A percentile compares a stretch with the other conserved stretches of the same genome.
These are phyloP conservation scores for Megalopta genalis DNA, from an alignment of 1,140 invertebrate genomes.

Conservation along the genomic window DNA sequence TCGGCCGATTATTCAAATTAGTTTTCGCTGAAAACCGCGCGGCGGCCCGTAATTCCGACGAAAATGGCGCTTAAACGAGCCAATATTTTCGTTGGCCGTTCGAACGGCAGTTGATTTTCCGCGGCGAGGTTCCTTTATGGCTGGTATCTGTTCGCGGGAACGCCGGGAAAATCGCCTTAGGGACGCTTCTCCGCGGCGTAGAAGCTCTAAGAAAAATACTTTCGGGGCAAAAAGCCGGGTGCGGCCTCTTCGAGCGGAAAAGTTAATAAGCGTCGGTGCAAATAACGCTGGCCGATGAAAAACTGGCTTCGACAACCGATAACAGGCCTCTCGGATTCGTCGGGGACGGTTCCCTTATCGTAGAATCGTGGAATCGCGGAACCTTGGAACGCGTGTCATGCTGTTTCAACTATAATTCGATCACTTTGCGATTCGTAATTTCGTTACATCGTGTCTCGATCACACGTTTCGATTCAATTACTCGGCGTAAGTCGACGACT, in stretches of 20 bases:
- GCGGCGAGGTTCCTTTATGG: not conserved
- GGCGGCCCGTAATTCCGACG: not conserved
- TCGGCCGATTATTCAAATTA: not conserved
- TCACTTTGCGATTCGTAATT: too few species aligned
- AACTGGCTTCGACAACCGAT: not conserved
- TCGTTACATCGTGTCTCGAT: too few species aligned
- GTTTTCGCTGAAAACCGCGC: not conserved
- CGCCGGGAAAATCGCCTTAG: constrained; percentile 14
- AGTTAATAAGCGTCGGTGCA: constrained; percentile 22
- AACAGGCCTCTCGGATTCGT: too few species aligned
- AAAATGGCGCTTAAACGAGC: constrained; percentile 34
- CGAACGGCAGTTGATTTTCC: constrained; percentile 12
- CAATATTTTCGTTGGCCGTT: constrained; percentile 30
- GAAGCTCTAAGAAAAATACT: not conserved
- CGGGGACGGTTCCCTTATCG: too few species aligned
- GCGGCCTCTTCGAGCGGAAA: not conserved
- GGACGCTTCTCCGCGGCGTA: not conserved
- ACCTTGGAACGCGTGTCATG: too few species aligned
- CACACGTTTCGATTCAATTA: too few species aligned
- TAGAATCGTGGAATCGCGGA: too few species aligned
- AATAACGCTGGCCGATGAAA: not conserved
- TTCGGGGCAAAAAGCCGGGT: not conserved
- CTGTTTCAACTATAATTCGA: too few species aligned
- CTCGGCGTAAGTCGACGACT: too few species aligned
- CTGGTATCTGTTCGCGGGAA: constrained; percentile 7